Evolutionary conservation across 2,888 invertebrate genomes (phyloP).

Genomic region (Drosophila heteroneura): DNA sequence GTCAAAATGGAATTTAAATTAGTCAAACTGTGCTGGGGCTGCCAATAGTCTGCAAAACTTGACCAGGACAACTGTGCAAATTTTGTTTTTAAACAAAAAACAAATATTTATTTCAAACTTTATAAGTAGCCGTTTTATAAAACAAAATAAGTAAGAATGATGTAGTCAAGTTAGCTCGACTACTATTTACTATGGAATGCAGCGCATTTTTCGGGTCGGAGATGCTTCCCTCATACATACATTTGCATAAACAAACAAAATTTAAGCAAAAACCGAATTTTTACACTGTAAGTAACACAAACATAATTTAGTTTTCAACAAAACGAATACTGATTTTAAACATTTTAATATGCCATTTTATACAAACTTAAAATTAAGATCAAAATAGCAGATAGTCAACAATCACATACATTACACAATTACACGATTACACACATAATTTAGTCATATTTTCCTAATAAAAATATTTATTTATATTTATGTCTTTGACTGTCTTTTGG

Average conservation of each 20-base stretch:
- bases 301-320: background rate
- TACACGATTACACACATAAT: background rate
- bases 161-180: background rate
- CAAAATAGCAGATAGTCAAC: background rate
- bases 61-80: background rate
- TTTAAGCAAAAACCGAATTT: background rate
- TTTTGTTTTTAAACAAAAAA: background rate
- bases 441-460: background rate
- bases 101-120: background rate
- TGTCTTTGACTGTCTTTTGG: background rate
- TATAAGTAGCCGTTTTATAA: background rate
- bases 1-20: constrained; percentile 35
- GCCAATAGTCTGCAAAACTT: background rate
- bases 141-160: background rate
- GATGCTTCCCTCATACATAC: background rate
- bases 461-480: background rate
- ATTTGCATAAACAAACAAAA: background rate
- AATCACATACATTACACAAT: background rate
- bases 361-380: background rate
- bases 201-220: background rate
- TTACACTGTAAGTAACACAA: background rate
- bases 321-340: background rate
- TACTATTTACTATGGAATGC: background rate
- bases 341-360: background rate
- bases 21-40: constrained; percentile 30